Base-by-base conservation (phyloP, 2,888 invertebrate species). In the Osedax frankpressi region DNA sequence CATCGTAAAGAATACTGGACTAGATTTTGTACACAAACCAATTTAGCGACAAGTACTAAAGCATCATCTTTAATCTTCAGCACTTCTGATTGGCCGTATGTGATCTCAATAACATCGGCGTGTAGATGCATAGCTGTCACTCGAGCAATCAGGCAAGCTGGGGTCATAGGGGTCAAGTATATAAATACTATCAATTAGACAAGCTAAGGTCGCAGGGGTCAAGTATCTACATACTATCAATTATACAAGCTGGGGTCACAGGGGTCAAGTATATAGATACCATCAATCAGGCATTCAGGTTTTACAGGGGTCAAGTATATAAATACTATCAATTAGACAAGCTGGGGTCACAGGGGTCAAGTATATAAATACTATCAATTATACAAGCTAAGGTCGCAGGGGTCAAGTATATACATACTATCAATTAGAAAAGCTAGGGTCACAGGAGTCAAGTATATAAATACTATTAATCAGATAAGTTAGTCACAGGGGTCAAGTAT, bases 81-180 rank as follows among this genome's bases (percentile, higher is more conserved):
- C 19, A 3, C 3, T 28, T 75, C 75, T 14, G 73, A 60, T 2
- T 70, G 73, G 1, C 75, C 75, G 28, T 30, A 75, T 24, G 73
- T 26, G 6, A 75, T 71, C 29, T 74, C 73, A 14, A 75, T 73
- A 14, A 75, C 70, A 2, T 73, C 67, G 19, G 70, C 65, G 11
- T 73, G 59, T 1, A 75, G 70, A 59, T 71, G 29, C 72, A 75
- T 30, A 2, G 75, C 75, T 25, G 44, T 30, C 19, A 73, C 67
- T 11, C 75, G 65, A 3, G 75, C 75, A 14, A 75, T 74, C 27
- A 75, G 62, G 30, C 75, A 75, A 2, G 75, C 75, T 74, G 28
- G 2, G n/a, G 70, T 6, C 6, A 27, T 19, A 11, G 63, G 62
- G 27, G n/a, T n/a, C n/a, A n/a, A n/a, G n/a, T n/a, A n/a, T n/a